A percentile compares a stretch with the other conserved stretches of the same genome.
Conservation (phyloP, 1,140 invertebrate species). For the Tyrophagus putrescentiae region DNA sequence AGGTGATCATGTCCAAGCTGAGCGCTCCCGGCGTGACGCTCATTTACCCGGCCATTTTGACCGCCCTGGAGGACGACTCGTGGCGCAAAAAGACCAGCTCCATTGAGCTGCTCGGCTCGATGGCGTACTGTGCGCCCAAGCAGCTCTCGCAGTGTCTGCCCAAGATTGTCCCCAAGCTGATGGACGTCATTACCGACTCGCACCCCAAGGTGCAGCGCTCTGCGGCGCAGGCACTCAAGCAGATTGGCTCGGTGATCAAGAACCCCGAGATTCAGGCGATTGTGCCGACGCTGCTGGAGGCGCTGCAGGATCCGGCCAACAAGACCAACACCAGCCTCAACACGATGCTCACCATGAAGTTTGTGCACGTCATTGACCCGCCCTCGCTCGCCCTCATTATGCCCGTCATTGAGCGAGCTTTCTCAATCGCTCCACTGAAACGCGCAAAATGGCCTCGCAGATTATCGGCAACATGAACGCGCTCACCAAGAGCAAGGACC, state of each 20-base stretch:
- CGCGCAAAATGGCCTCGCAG: conserved; percentile 89
- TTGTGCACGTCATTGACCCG: conserved; percentile 98
- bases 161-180: conserved; percentile 93
- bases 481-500: conserved; percentile 92
- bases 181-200: conserved; percentile 91
- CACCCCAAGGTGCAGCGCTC: conserved; percentile 96
- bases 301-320: conserved; percentile 87
- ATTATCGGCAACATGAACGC: conserved; percentile 99
- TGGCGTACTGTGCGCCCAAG: conserved; percentile 96
- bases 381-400: conserved; percentile 95
- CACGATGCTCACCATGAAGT: conserved; percentile 86
- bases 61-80: conserved; percentile 87
- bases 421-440: conserved; percentile 92
- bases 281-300: conserved; percentile 74
- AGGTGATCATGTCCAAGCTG: conserved; percentile 89
- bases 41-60: conserved; percentile 71
- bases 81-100: conserved; percentile 97
- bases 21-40: conserved; percentile 93
- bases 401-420: conserved; percentile 93
- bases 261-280: conserved; percentile 98
- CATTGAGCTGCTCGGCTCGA: conserved; percentile 85
- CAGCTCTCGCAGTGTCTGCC: conserved; percentile 94
- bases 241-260: conserved; percentile 91
- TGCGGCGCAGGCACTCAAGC: conserved; percentile 79
- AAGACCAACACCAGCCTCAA: conserved; percentile 83